Percentiles rank a stretch among this genome's conserved stretches.
Conservation (phyloP, 2,113 vertebrate genomes). For the Brachyhypopomus gauderio region DNA sequence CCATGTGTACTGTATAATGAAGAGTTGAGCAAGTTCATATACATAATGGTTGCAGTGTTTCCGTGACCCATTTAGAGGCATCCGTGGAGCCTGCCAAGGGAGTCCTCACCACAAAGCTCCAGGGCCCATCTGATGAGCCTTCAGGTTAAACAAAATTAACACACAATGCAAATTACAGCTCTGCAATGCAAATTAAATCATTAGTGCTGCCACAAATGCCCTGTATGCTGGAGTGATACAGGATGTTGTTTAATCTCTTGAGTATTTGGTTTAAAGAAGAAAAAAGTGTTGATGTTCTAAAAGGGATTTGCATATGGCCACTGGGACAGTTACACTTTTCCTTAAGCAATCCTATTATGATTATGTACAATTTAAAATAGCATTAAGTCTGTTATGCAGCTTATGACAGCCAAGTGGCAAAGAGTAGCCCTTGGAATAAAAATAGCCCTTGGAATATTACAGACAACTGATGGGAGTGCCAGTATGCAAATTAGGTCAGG, state of each 20-base stretch:
- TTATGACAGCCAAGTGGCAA: background rate
- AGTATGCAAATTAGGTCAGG: background rate
- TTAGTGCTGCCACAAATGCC: slow-evolving; percentile 38
- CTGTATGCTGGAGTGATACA: slow-evolving; percentile 12
- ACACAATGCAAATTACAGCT: slow-evolving; percentile 52
- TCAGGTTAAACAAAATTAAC: slow-evolving; percentile 56
- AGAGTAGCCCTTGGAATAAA: background rate
- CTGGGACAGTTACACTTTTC: background rate
- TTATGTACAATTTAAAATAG: background rate
- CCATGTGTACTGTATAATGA: background rate
- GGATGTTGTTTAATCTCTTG: slow-evolving; percentile 27
- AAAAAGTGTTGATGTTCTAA: slow-evolving; percentile 5
- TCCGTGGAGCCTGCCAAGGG: slow-evolving; percentile 3
- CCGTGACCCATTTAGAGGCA: background rate
- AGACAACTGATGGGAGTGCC: background rate
- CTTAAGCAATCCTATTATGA: background rate
- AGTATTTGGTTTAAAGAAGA: background rate
- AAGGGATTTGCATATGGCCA: background rate
- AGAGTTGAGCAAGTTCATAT: background rate
- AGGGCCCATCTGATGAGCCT: slow-evolving; percentile 22
- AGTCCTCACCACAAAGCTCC: slow-evolving; percentile 22
- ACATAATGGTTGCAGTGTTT: background rate
- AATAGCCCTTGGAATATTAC: background rate
- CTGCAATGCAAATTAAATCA: slow-evolving; percentile 59
- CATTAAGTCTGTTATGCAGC: background rate